A percentile compares a stretch with the other conserved stretches of the same genome.
These are phyloP conservation scores for Amorpha juglandis DNA, from an alignment of 2,888 invertebrate genomes.

Conservation along the genomic window DNA sequence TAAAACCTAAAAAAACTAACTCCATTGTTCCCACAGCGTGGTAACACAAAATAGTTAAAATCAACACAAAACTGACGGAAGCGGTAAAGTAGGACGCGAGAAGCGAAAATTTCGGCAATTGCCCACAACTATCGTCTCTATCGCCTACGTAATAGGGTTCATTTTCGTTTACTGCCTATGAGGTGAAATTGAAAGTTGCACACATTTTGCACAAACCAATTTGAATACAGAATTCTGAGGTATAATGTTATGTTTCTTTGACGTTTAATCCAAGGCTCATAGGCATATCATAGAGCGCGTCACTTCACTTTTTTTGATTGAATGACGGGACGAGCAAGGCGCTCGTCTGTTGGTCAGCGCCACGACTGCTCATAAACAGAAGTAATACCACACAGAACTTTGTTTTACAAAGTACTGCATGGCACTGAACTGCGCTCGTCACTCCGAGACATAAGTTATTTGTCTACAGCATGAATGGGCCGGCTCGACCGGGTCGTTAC, in stretches of 20 bases:
- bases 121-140: slow-evolving; percentile 49
- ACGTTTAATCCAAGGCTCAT: slow-evolving; percentile 15
- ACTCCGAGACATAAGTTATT: too few relatives aligned
- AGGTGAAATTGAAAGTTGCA: slow-evolving; percentile 78
- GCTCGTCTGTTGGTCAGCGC: too few relatives aligned
- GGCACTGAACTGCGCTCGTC: too few relatives aligned
- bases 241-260: slow-evolving; percentile 40
- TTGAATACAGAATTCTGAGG: slow-evolving; percentile 71
- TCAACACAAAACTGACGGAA: slow-evolving; percentile 73
- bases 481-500: too few relatives aligned
- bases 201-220: slow-evolving; percentile 77
- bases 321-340: too few relatives aligned
- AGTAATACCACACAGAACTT: too few relatives aligned
- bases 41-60: slow-evolving; percentile 71
- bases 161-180: background rate
- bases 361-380: too few relatives aligned
- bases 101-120: slow-evolving; percentile 69
- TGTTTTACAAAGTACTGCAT: too few relatives aligned
- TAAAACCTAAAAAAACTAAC: slow-evolving; percentile 10
- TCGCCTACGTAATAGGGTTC: slow-evolving; percentile 41
- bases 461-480: too few relatives aligned
- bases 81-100: slow-evolving; percentile 71
- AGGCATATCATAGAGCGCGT: too few relatives aligned
- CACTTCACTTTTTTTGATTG: too few relatives aligned
- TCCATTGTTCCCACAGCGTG: slow-evolving; percentile 55